Evolutionary conservation across 2,797 vertebrate species (phyloP), one percentile per base, ranked within the genome.

Genomic region (Tarsius wallacei): DNA sequence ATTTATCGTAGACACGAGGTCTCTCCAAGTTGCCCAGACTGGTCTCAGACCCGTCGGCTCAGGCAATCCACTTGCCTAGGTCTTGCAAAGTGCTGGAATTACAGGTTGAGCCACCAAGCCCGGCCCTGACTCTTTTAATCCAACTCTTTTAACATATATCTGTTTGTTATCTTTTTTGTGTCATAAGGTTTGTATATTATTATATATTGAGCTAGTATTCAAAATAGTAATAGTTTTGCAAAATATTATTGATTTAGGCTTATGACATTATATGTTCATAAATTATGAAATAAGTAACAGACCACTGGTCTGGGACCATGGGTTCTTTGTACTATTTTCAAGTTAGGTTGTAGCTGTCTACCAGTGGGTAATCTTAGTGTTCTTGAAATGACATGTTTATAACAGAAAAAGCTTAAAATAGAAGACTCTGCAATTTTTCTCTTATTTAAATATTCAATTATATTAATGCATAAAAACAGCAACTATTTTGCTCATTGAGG

Each of bases 81-180:
- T 6, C 42, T 42, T 42, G 5, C 42, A 42, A 42, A 4, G 42
- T 42, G 42, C 42, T 42, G 42, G 42, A 42, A 42, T 42, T 42
- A 42, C 42, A 42, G 7, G 42, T 42, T 42, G 42, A 42, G 42
- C 42, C 42, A 42, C 42, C 42, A 42, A 42, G 42, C 42, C 42
- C 4, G 42, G 42, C 42, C 49, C 19, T 87, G 47, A 74, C 1
- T 0, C 10, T 78, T 87, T 63, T 95, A 42, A 89, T 42, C 5
- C 13, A 33, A 76, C 2, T 76, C 21, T 91, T 93, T 55, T 47
- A 73, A 84, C 19, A 14, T 12, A 33, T 88, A 26, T 2, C 10
- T 81, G 61, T 93, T 95, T 51, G 24, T 77, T 70, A 80, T 85
- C 49, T 92, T 97, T 31, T 42, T 91, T 51, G 76, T 83, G 12